These are phyloP conservation scores for Manis crassicaudata DNA, from an alignment of 2,797 vertebrate genomes.

Conservation along the genomic window DNA sequence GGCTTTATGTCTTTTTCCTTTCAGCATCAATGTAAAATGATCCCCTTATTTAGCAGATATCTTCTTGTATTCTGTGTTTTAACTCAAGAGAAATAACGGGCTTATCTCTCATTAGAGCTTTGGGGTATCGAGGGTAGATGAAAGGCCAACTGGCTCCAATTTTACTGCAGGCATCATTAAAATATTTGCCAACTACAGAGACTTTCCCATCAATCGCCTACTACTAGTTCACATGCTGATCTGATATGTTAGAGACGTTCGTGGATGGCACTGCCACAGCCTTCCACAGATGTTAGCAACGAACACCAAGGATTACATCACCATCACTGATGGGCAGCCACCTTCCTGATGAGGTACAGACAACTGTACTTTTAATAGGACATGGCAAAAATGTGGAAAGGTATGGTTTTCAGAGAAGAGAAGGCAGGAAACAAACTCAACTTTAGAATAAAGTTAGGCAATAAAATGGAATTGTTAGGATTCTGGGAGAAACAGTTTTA, in stretches of 20 bases:
- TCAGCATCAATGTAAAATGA: constrained; percentile 63
- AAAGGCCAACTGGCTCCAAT: constrained; percentile 59
- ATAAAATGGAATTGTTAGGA: not conserved
- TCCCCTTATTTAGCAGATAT: constrained; percentile 47
- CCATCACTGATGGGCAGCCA: not conserved
- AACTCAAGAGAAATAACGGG: constrained; percentile 68
- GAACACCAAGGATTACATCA: constrained; percentile 28
- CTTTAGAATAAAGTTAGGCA: not conserved
- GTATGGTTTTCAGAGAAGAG: not conserved
- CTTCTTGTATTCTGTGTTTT: constrained; percentile 62
- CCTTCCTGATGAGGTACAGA: constrained; percentile 6
- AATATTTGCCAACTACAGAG: constrained; percentile 58
- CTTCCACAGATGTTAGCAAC: not conserved
- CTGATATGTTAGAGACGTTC: constrained; percentile 13
- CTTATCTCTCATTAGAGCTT: constrained; percentile 69
- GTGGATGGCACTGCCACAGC: not conserved
- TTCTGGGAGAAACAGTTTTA: not conserved
- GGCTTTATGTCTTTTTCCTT: constrained; percentile 60
- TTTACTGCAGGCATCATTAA: constrained; percentile 8
- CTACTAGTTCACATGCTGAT: constrained; percentile 44
- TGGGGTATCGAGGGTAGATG: constrained; percentile 1
- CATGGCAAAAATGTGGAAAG: not conserved
- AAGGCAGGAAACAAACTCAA: not conserved
- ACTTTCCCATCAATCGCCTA: constrained; percentile 39
- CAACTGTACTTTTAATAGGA: not conserved